Evolutionary conservation across 2,113 vertebrate species (phyloP), one percentile per base, ranked within the genome.

Genomic region (Rhinolophus ferrumequinum): DNA sequence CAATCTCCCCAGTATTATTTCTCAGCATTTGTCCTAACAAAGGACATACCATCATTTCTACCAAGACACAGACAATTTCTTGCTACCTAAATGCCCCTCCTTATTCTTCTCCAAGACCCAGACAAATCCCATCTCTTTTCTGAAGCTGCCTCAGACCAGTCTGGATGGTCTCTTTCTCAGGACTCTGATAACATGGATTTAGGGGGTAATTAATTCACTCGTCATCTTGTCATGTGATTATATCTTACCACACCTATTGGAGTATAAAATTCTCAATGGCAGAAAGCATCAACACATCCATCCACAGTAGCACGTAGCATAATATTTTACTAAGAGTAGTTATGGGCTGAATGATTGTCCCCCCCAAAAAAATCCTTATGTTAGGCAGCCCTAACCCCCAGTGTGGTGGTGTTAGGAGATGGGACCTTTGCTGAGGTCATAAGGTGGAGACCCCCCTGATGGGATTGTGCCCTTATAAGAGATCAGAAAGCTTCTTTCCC

Each of bases 1-100:
- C 75, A 96, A 60, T 97, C 91, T 97, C 67, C 62, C 35, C 26
- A 35, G 67, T 33, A 88, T 82, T 91, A 54, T 88, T 93, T 91
- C 56, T 90, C 82, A 87, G 60, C 54, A 75, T 91, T 66, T 94
- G 82, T 95, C 91, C 97, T 91, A 28, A 86, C 54, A 84, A 96
- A 94, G 93, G 97, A 82, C 88, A 8, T 13, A 44, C 33, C 26
- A 94, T 62, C n/a, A n/a, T 67, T 95, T 79, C 81, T 90, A 76
- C 66, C 75, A 77, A 87, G 64, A 62, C n/a, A 62, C 38, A n/a
- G 56, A 79, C 18, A n/a, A 66, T 62, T 50, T 70, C 76, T 54
- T 90, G 30, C 82, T 24, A 14, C 69, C 72, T 72, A 54, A 72
- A 93, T 12, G 8, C 1, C 5, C 11, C 16, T 54, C 26, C 19